Evolutionary conservation across 2,888 invertebrate genomes (phyloP).

Genomic region (Cheilosia impressa): DNA sequence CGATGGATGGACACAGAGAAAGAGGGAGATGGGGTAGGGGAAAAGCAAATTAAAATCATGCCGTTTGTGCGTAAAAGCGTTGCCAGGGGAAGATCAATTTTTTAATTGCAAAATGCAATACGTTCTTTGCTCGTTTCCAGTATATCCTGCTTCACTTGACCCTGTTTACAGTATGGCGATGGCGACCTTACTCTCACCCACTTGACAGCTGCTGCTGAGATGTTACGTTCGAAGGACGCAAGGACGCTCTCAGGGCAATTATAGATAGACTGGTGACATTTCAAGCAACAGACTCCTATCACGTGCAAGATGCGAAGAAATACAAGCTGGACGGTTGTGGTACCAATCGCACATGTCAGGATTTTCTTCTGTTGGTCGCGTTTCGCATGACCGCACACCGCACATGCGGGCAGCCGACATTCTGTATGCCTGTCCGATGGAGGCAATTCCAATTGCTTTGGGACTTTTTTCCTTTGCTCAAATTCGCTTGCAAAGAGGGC

Average conservation of each 20-base stretch:
- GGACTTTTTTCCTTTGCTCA: neutral
- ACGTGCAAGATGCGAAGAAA: slow-evolving; percentile 5
- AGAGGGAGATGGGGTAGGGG: too few relatives aligned
- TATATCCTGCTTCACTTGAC: slow-evolving; percentile 10
- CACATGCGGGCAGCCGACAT: slow-evolving; percentile 18
- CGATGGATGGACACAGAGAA: neutral
- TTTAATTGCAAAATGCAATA: slow-evolving; percentile 24
- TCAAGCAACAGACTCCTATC: slow-evolving; percentile 18
- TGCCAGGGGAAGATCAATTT: slow-evolving; percentile 14
- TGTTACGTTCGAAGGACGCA: neutral
- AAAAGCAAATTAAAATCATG: slow-evolving; percentile 38
- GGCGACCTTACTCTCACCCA: neutral
- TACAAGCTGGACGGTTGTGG: neutral
- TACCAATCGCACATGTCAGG: slow-evolving; percentile 29
- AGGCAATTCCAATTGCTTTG: slow-evolving; percentile 25
- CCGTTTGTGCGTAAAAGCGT: slow-evolving; percentile 37
- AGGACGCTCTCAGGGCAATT: slow-evolving; percentile 7
- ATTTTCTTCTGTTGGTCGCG: neutral
- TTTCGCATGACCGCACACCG: slow-evolving; percentile 36
- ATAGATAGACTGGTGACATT: slow-evolving; percentile 17
- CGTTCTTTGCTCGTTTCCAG: neutral
- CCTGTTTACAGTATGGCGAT: neutral
- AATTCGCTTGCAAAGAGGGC: neutral
- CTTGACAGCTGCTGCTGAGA: slow-evolving; percentile 22
- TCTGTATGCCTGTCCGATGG: neutral